phyloP scores from a whole-genome alignment of 64 coral and sea anemone genomes.

The Montipora foliosa region DNA sequence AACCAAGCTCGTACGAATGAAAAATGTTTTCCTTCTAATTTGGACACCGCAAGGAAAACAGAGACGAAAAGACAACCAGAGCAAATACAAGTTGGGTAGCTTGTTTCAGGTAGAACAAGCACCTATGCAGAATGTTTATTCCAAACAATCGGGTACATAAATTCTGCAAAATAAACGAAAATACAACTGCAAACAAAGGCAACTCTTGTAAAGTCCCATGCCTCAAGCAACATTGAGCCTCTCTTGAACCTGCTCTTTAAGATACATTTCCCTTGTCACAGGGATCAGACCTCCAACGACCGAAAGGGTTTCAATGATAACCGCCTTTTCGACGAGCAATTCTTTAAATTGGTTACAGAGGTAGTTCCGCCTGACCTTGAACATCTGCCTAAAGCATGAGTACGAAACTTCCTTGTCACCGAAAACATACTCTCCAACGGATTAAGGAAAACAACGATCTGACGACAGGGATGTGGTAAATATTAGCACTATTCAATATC shows the following conservation, averaged over 20 bases:
- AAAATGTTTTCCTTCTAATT: no score
- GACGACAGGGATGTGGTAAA: no score
- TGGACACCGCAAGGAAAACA: no score
- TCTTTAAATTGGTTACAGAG: not conserved
- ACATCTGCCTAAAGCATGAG: not conserved
- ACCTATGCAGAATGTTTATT: not conserved
- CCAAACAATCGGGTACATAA: not conserved
- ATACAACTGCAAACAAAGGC: not conserved
- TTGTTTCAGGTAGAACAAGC: conserved; percentile 7
- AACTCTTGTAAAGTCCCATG: not conserved
- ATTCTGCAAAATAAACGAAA: not conserved
- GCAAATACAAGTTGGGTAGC: not conserved
- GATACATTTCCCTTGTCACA: no score
- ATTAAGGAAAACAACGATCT: no score
- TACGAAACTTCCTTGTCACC: not conserved
- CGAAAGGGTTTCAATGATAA: not conserved
- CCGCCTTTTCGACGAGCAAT: not conserved
- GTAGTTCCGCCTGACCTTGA: conserved; percentile 31
- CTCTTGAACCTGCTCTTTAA: not conserved
- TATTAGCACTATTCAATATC: no score
- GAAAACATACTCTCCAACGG: not conserved
- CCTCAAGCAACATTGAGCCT: not conserved
- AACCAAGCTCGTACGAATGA: no score
- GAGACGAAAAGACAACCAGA: no score
- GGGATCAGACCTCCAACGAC: no score